Evolutionary conservation across 2,888 invertebrate genomes (phyloP), one percentile per base, ranked within the genome.

Genomic region (Volucella zonaria): DNA sequence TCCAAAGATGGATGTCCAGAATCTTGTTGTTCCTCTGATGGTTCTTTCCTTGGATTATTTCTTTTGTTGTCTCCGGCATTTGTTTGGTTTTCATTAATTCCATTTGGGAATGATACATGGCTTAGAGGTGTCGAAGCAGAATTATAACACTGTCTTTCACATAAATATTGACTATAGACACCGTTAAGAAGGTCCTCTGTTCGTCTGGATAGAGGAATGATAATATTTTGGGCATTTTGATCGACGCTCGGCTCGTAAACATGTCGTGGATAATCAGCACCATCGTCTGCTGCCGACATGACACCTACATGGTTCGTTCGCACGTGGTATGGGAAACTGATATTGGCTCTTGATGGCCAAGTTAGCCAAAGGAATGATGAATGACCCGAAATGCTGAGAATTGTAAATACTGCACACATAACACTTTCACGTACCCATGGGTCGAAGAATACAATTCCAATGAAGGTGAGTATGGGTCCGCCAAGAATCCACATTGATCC

Each of bases 291-390:
- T 18, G 90, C 90, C 90, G 95, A 94, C 94, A 95, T 95, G 0
- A 95, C 93, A 1, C 95, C 95, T 40, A 95, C 95, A 92, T 97
- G 97, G 0, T 96, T 95, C 0, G 97, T 97, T 68, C 97, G 92
- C 40, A 97, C 97, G 90, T 98, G 97, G 90, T 96, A 98, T 0
- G 98, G 98, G 89, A 98, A 97, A 89, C 97, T 97, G 89, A 95
- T 95, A 90, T 97, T 97, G 0, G 96, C 96, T 79, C 96, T 95
- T 1, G 96, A 95, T 2, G 98, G 98, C 89, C 97, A 92, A 0
- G 97, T 97, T 75, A 97, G 90, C 77, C 96, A 91, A 92, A 96
- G 90, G 90, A 96, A 96, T 90, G 95, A 93, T 3, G 94, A 90
- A 88, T 95, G 95, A 1, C 96, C 96, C 75, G 93, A 91, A 68